phyloP scores from a whole-genome alignment of 2,888 invertebrate genomes.

The Chrysodeixis includens region DNA sequence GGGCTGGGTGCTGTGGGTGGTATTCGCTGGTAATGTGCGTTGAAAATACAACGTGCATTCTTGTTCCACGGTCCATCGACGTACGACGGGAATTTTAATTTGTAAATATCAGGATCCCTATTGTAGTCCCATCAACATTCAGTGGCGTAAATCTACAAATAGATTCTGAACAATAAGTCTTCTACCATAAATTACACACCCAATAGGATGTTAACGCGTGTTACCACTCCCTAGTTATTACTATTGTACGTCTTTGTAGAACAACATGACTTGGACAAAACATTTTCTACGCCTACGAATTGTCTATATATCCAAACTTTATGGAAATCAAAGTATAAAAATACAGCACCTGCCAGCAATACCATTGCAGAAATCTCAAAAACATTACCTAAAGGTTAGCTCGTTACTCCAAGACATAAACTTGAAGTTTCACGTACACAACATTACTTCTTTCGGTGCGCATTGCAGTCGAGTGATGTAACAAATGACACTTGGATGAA shows the following conservation, averaged over 20 bases:
- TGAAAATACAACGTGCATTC: constrained; percentile 58
- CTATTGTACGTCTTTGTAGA: neutral
- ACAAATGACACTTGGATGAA: constrained; percentile 37
- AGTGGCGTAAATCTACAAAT: constrained; percentile 41
- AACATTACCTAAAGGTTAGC: constrained; percentile 24
- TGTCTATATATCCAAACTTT: constrained; percentile 8
- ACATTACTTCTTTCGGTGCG: constrained; percentile 31
- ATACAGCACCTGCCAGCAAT: constrained; percentile 13
- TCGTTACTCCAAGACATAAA: constrained; percentile 31
- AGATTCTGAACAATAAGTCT: constrained; percentile 28
- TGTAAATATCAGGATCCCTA: constrained; percentile 52
- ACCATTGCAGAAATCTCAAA: constrained; percentile 20
- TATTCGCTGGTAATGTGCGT: constrained; percentile 46
- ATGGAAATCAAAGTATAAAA: constrained; percentile 32
- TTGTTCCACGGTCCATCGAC: constrained; percentile 46
- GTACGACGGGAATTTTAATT: constrained; percentile 63
- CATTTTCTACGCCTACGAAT: neutral
- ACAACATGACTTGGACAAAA: constrained; percentile 17
- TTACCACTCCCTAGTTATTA: neutral
- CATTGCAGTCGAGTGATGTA: constrained; percentile 55
- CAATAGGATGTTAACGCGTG: neutral
- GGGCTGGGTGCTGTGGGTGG: constrained; percentile 38
- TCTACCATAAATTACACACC: constrained; percentile 26
- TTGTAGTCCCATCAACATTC: constrained; percentile 54
- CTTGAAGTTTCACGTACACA: constrained; percentile 25